phyloP scores from a whole-genome alignment of 2,888 invertebrate species.

The Diachrysia chrysitis region DNA sequence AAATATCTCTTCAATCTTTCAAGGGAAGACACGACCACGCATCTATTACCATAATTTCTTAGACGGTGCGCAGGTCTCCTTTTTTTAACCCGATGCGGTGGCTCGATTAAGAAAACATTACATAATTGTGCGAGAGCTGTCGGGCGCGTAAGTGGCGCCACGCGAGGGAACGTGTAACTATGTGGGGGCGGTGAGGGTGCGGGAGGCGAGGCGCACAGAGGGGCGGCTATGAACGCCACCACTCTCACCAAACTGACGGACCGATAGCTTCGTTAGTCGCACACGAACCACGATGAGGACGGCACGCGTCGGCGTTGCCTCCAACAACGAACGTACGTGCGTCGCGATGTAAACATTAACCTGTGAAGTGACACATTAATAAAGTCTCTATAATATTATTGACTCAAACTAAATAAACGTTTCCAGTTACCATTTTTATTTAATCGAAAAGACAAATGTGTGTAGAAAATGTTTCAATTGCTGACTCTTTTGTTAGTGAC shows the following conservation, averaged over 20 bases:
- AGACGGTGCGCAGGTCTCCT: slow-evolving; percentile 66
- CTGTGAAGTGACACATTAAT: slow-evolving; percentile 78
- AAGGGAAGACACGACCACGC: slow-evolving; percentile 57
- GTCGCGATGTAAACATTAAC: slow-evolving; percentile 85
- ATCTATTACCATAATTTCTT: slow-evolving; percentile 69
- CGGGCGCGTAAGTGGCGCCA: slow-evolving; percentile 86
- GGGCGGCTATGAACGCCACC: slow-evolving; percentile 79
- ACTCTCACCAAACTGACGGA: slow-evolving; percentile 77
- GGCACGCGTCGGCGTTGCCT: slow-evolving; percentile 80
- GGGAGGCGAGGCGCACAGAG: slow-evolving; percentile 73
- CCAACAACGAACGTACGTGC: slow-evolving; percentile 73
- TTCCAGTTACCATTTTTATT: slow-evolving; percentile 64
- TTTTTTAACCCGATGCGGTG: slow-evolving; percentile 78
- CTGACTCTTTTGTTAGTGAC: slow-evolving; percentile 87
- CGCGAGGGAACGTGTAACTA: slow-evolving; percentile 86
- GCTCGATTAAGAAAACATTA: slow-evolving; percentile 88
- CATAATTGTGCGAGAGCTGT: slow-evolving; percentile 85
- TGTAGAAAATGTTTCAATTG: slow-evolving; percentile 86
- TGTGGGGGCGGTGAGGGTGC: slow-evolving; percentile 75
- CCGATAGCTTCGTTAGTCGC: slow-evolving; percentile 80
- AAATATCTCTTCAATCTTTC: slow-evolving; percentile 57
- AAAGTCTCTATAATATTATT: slow-evolving; percentile 64
- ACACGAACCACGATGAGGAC: slow-evolving; percentile 81
- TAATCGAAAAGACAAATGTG: slow-evolving; percentile 81
- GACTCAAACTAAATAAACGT: slow-evolving; percentile 70